Evolutionary conservation across 2,888 invertebrate genomes (phyloP).

Genomic region (Formica aserva): DNA sequence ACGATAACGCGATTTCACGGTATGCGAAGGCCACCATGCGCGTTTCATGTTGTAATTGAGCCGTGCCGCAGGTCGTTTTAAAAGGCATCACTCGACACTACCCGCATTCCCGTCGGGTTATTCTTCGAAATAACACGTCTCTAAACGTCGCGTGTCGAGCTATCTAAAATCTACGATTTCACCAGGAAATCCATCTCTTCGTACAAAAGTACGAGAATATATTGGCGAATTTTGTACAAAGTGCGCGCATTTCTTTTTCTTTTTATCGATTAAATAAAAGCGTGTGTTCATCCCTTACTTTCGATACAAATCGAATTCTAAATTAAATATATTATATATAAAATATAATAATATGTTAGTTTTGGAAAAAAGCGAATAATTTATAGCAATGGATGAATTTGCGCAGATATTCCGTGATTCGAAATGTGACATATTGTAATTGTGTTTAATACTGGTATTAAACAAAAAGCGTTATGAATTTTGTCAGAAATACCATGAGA

Average conservation of each 20-base stretch:
- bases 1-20: slow-evolving; percentile 51
- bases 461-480: background rate
- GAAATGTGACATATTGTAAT: background rate
- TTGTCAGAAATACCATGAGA: background rate
- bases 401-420: background rate
- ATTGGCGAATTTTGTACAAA: background rate
- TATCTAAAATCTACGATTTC: slow-evolving; percentile 49
- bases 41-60: slow-evolving; percentile 67
- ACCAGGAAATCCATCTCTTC: background rate
- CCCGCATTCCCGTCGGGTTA: slow-evolving; percentile 58
- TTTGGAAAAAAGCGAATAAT: background rate
- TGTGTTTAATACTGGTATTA: background rate
- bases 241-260: background rate
- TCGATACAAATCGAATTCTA: slow-evolving; percentile 5
- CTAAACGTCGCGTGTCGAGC: slow-evolving; percentile 68
- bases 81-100: slow-evolving; percentile 51
- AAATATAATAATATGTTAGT: background rate
- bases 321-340: background rate
- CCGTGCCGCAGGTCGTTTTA: slow-evolving; percentile 35
- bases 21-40: background rate
- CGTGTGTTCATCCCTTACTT: background rate
- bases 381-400: background rate
- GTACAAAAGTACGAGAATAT: background rate
- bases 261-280: slow-evolving; percentile 7
- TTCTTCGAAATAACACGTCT: slow-evolving; percentile 61